Conservation (phyloP, 2,888 invertebrate genomes). For the Coecobrya sp. region DNA sequence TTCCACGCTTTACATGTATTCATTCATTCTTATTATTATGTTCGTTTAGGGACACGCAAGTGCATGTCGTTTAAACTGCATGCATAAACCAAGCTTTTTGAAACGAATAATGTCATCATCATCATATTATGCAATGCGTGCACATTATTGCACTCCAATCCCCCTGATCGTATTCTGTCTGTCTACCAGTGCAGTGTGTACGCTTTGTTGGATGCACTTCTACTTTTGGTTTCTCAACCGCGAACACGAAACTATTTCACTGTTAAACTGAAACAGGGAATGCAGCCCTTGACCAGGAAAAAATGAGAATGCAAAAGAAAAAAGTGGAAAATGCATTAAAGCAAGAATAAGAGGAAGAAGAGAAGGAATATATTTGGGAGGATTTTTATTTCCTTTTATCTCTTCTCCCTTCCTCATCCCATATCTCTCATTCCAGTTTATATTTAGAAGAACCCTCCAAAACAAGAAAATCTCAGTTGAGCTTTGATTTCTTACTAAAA, state of each 20-base stretch:
- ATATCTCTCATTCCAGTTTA: slow-evolving; percentile 30
- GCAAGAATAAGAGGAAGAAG: neutral
- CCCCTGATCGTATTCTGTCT: slow-evolving; percentile 39
- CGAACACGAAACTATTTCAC: slow-evolving; percentile 20
- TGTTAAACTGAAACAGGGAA: neutral
- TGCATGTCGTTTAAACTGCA: slow-evolving; percentile 30
- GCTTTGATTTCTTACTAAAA: slow-evolving; percentile 54
- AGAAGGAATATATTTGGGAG: neutral
- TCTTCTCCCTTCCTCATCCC: slow-evolving; percentile 6
- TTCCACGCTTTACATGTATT: slow-evolving; percentile 38
- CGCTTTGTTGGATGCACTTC: slow-evolving; percentile 21
- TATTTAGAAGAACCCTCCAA: slow-evolving; percentile 45
- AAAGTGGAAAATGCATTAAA: neutral
- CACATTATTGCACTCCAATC: slow-evolving; percentile 46
- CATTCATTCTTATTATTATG: slow-evolving; percentile 28
- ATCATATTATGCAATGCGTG: slow-evolving; percentile 41
- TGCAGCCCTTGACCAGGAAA: slow-evolving; percentile 43
- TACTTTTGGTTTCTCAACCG: slow-evolving; percentile 51
- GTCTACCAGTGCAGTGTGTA: too few species aligned
- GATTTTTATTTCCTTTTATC: slow-evolving; percentile 42
- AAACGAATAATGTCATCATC: slow-evolving; percentile 45
- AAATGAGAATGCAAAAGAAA: neutral
- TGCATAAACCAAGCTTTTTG: neutral
- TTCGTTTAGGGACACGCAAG: neutral
- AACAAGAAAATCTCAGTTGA: slow-evolving; percentile 7